A percentile compares a stretch with the other conserved stretches of the same genome.
phyloP scores from a whole-genome alignment of 2,888 invertebrate species.

The Caenorhabditis becei region DNA sequence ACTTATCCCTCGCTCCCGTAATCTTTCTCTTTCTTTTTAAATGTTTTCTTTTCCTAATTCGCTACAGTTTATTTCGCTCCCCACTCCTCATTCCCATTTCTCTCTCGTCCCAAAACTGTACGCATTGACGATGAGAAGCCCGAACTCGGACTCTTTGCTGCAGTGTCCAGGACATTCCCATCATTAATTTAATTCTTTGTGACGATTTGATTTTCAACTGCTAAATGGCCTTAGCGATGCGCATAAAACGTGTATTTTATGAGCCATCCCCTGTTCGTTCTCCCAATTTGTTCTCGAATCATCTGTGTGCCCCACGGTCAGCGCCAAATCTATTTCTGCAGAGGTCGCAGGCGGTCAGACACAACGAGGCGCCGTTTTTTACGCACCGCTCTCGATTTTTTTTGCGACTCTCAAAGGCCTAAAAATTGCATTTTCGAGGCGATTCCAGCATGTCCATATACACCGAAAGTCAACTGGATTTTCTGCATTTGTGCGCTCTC shows the following conservation, averaged over 20 bases:
- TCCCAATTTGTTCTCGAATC: conserved; percentile 21
- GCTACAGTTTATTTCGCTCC: conserved; percentile 20
- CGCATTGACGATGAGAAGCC: conserved; percentile 48
- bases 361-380: conserved; percentile 28
- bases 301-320: conserved; percentile 34
- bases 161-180: background rate
- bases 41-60: conserved; percentile 17
- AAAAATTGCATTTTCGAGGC: conserved; percentile 3
- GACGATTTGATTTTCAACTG: conserved; percentile 41
- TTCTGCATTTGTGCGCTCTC: conserved; percentile 65
- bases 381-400: conserved; percentile 4
- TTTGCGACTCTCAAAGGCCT: background rate
- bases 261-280: conserved; percentile 11
- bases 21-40: background rate
- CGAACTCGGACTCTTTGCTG: conserved; percentile 37
- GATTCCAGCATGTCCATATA: too few relatives aligned
- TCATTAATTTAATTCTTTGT: conserved; percentile 12
- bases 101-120: conserved; percentile 4
- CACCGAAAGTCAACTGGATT: conserved; percentile 67
- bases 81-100: background rate
- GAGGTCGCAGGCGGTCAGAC: conserved; percentile 21
- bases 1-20: conserved; percentile 1
- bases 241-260: conserved; percentile 65
- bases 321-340: conserved; percentile 18
- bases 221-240: conserved; percentile 41